Conservation (phyloP, 53 echinoderm and acorn worm species). For the Holothuria leucospilota region DNA sequence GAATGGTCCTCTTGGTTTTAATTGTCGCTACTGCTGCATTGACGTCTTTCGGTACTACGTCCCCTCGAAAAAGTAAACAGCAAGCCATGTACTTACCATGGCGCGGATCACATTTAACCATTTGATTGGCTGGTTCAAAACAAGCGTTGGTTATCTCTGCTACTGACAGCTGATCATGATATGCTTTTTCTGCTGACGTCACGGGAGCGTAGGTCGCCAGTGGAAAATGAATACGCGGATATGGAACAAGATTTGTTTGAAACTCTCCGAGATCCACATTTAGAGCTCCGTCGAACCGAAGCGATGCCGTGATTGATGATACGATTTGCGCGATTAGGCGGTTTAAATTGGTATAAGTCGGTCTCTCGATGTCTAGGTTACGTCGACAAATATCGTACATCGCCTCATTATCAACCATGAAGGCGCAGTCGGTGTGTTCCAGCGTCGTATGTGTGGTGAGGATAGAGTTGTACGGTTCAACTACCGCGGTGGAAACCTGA, state of each 20-base stretch:
- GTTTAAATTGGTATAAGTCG: slow-evolving; percentile 32
- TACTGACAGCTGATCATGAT: slow-evolving; percentile 71
- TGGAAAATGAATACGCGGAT: too few species aligned
- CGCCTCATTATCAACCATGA: slow-evolving; percentile 82
- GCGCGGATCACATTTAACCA: neutral
- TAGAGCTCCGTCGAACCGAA: neutral
- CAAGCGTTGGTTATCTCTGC: slow-evolving; percentile 76
- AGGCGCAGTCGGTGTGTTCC: slow-evolving; percentile 49
- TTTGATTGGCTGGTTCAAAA: slow-evolving; percentile 46
- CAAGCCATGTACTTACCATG: slow-evolving; percentile 73
- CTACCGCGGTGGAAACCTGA: slow-evolving; percentile 40
- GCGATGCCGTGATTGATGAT: slow-evolving; percentile 6
- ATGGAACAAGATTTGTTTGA: slow-evolving; percentile 53
- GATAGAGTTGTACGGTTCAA: slow-evolving; percentile 35
- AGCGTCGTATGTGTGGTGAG: neutral
- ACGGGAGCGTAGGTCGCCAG: slow-evolving; percentile 49
- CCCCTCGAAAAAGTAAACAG: slow-evolving; percentile 75
- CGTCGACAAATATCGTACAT: slow-evolving; percentile 71
- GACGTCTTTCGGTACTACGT: slow-evolving; percentile 75
- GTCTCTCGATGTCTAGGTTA: slow-evolving; percentile 32
- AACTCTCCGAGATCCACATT: slow-evolving; percentile 61
- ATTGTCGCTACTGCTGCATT: slow-evolving; percentile 11
- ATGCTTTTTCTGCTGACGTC: slow-evolving; percentile 32
- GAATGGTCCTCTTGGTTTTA: slow-evolving; percentile 72
- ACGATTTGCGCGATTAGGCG: slow-evolving; percentile 19